These are phyloP conservation scores for Dasyprocta punctata DNA, from an alignment of 2,113 vertebrate species.

Conservation along the genomic window DNA sequence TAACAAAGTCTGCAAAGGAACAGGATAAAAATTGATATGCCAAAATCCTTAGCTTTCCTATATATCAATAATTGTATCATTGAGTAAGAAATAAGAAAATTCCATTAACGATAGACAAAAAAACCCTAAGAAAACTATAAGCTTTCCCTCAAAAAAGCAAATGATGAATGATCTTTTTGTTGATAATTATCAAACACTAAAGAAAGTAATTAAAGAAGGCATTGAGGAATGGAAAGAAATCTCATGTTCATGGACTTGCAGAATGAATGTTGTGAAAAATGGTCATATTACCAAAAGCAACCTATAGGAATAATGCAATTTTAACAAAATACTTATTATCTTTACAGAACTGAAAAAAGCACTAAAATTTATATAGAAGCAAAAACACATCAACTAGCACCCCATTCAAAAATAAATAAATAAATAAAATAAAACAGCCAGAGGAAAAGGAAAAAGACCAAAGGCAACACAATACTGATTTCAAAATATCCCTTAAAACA, in stretches of 20 bases:
- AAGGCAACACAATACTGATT: not conserved
- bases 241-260: not conserved
- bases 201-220: not conserved
- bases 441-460: not conserved
- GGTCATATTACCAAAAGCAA: not conserved
- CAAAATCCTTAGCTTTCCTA: not conserved
- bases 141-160: not conserved
- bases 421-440: not conserved
- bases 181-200: not conserved
- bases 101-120: not conserved
- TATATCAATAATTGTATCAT: not conserved
- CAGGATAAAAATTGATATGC: not conserved
- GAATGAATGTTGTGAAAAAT: not conserved
- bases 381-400: not conserved
- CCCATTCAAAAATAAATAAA: not conserved
- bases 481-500: too few relatives aligned
- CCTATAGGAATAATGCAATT: not conserved
- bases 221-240: not conserved
- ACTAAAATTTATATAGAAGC: not conserved
- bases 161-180: not conserved
- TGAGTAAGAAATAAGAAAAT: not conserved
- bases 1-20: not conserved
- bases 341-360: not conserved
- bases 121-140: not conserved
- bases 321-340: not conserved